A percentile compares a stretch with the other conserved stretches of the same genome.
Evolutionary conservation across 2,888 invertebrate genomes (phyloP).

Genomic region (Erebia palarica): DNA sequence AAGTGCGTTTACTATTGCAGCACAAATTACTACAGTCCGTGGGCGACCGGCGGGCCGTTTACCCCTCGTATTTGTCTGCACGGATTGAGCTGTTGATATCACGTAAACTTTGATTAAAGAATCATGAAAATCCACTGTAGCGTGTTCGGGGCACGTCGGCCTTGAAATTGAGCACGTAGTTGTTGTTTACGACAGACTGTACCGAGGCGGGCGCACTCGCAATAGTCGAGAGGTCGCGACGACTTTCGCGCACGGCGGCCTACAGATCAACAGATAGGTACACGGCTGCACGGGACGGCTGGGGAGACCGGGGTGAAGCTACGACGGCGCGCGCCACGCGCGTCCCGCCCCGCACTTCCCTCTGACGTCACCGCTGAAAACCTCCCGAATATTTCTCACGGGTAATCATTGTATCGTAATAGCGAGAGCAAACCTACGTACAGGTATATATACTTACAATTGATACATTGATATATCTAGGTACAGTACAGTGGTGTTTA

Average conservation of each 20-base stretch:
- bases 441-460: constrained; percentile 33
- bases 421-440: constrained; percentile 47
- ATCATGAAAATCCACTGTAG: constrained; percentile 7
- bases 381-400: constrained; percentile 66
- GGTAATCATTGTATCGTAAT: constrained; percentile 61
- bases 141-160: constrained; percentile 1
- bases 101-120: constrained; percentile 43
- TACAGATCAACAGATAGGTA: constrained; percentile 67
- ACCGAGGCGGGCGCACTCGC: constrained; percentile 50
- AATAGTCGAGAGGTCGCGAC: constrained; percentile 46
- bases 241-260: constrained; percentile 74
- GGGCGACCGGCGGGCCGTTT: constrained; percentile 64
- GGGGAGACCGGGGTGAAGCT: constrained; percentile 44
- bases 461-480: background rate
- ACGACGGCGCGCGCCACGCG: constrained; percentile 47
- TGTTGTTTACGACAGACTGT: constrained; percentile 65
- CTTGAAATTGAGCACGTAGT: constrained; percentile 44
- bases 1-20: constrained; percentile 43
- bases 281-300: constrained; percentile 55
- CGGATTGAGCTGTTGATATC: constrained; percentile 46
- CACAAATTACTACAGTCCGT: constrained; percentile 64
- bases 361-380: constrained; percentile 74
- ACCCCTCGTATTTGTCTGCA: constrained; percentile 55
- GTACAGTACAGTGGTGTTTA: background rate
- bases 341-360: constrained; percentile 47